Conservation (phyloP, 2,797 vertebrate genomes). For the Lutjanus argentimaculatus region DNA sequence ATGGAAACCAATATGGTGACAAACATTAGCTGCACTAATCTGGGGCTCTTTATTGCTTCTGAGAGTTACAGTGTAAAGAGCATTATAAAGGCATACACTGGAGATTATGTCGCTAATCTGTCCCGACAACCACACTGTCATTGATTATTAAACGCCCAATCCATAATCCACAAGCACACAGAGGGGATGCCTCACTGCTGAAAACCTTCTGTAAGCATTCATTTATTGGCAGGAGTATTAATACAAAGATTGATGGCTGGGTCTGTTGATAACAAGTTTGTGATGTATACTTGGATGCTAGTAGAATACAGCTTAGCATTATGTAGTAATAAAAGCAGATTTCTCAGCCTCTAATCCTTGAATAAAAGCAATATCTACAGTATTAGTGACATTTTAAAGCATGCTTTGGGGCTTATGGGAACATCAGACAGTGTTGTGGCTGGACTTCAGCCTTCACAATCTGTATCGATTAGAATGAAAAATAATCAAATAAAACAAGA, state of each 20-base stretch:
- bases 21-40: slow-evolving; percentile 63
- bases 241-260: slow-evolving; percentile 11
- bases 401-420: neutral
- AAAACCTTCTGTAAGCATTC: slow-evolving; percentile 23
- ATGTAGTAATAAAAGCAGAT: neutral
- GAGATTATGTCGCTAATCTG: slow-evolving; percentile 80
- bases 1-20: slow-evolving; percentile 56
- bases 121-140: slow-evolving; percentile 65
- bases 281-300: neutral
- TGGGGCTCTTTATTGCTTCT: slow-evolving; percentile 55
- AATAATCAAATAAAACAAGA: neutral
- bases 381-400: slow-evolving; percentile 43
- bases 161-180: slow-evolving; percentile 70
- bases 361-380: neutral
- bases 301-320: neutral
- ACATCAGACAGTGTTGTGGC: neutral
- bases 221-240: neutral
- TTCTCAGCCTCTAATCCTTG: neutral
- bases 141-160: slow-evolving; percentile 79
- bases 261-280: slow-evolving; percentile 13
- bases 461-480: slow-evolving; percentile 36
- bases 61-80: slow-evolving; percentile 65
- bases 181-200: neutral
- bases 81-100: slow-evolving; percentile 64
- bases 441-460: slow-evolving; percentile 12